Evolutionary conservation across 2,113 vertebrate genomes (phyloP).

Genomic region (Hemibagrus wyckioides): DNA sequence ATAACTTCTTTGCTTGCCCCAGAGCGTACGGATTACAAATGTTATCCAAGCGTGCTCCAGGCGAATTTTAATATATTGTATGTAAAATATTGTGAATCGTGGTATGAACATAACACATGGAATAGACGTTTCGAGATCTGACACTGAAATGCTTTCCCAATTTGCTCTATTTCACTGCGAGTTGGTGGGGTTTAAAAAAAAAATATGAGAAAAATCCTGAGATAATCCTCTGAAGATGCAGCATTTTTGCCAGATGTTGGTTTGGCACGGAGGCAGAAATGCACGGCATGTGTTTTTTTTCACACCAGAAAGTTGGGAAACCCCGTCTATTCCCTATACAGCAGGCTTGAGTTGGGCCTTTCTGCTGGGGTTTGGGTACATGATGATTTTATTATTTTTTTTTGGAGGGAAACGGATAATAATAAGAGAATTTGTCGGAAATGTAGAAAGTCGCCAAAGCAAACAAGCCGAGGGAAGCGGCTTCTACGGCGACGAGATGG

Average conservation of each 20-base stretch:
- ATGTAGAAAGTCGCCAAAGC: slow-evolving; percentile 63
- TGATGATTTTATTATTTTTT: slow-evolving; percentile 4
- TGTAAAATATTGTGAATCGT: background rate
- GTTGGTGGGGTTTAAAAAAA: background rate
- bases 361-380: background rate
- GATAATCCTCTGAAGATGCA: background rate
- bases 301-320: slow-evolving; percentile 11
- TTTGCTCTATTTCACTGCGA: slow-evolving; percentile 51
- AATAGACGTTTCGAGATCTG: slow-evolving; percentile 51
- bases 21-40: background rate
- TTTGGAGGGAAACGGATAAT: slow-evolving; percentile 34
- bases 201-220: slow-evolving; percentile 9
- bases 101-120: slow-evolving; percentile 56
- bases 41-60: background rate
- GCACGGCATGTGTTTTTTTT: background rate
- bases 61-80: background rate
- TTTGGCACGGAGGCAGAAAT: background rate
- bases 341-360: slow-evolving; percentile 8
- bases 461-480: slow-evolving; percentile 64
- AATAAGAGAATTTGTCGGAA: slow-evolving; percentile 62
- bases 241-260: slow-evolving; percentile 4
- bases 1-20: background rate
- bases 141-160: slow-evolving; percentile 63
- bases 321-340: background rate
- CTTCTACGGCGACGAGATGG: slow-evolving; percentile 49